Percentiles rank a stretch among this genome's conserved stretches.
These are phyloP conservation scores for Pheosia gnoma DNA, from an alignment of 2,888 invertebrate genomes.

Conservation along the genomic window DNA sequence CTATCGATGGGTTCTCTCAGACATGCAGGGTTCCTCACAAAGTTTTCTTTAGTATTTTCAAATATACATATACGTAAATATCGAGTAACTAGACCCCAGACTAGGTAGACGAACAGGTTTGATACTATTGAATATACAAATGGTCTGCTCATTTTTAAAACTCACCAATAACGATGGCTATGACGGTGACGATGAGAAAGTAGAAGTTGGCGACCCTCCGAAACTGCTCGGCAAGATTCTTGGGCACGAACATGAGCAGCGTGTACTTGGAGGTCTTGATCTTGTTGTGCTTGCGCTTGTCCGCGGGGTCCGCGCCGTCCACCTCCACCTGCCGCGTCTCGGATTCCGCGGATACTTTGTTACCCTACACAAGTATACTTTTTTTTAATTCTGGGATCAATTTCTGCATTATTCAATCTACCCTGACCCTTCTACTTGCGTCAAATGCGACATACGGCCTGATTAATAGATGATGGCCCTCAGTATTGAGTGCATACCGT, in stretches of 20 bases:
- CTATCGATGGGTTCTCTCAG: too few species aligned
- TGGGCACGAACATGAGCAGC: slow-evolving; percentile 90
- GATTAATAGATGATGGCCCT: too few species aligned
- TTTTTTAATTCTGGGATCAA: not conserved
- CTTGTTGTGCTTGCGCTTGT: slow-evolving; percentile 78
- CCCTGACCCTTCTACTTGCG: too few species aligned
- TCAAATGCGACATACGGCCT: too few species aligned
- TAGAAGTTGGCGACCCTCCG: slow-evolving; percentile 93
- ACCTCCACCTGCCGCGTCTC: slow-evolving; percentile 86
- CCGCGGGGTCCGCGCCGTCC: slow-evolving; percentile 70
- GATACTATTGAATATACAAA: too few species aligned
- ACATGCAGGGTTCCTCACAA: too few species aligned
- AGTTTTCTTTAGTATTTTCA: too few species aligned
- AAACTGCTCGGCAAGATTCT: slow-evolving; percentile 93
- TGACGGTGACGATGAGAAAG: slow-evolving; percentile 89
- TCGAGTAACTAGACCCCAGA: too few species aligned
- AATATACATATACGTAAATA: too few species aligned
- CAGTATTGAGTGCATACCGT: too few species aligned
- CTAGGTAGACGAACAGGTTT: too few species aligned
- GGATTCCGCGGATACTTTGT: slow-evolving; percentile 82
- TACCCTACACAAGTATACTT: slow-evolving; percentile 73
- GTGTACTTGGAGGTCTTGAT: slow-evolving; percentile 90
- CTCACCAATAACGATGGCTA: slow-evolving; percentile 87
- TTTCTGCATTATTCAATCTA: not conserved
- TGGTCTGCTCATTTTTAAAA: slow-evolving; percentile 15